Evolutionary conservation across 2,888 invertebrate genomes (phyloP).

Genomic region (Chrysomela aeneicollis): DNA sequence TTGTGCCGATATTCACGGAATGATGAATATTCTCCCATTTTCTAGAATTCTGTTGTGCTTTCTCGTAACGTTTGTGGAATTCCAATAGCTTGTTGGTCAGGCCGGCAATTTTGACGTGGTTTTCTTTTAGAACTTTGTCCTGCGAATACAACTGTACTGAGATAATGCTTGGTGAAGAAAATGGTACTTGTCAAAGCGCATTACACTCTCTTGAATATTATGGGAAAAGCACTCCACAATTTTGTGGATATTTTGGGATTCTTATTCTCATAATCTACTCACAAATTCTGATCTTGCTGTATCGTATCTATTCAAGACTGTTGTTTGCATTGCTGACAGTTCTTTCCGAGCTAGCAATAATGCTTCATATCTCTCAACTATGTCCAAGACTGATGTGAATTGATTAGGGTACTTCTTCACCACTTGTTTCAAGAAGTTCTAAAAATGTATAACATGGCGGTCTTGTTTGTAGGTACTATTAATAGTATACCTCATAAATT

Average conservation of each 20-base stretch:
- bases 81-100: conserved; percentile 32
- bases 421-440: conserved; percentile 12
- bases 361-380: conserved; percentile 35
- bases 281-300: conserved; percentile 36
- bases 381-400: conserved; percentile 10
- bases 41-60: conserved; percentile 21
- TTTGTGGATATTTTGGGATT: too few species aligned
- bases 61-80: conserved; percentile 34
- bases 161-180: too few species aligned
- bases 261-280: conserved; percentile 13
- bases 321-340: conserved; percentile 31
- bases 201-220: too few species aligned
- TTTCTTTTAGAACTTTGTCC: conserved; percentile 26
- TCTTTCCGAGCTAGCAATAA: conserved; percentile 32
- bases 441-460: not conserved
- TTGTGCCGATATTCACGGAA: conserved; percentile 24
- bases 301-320: conserved; percentile 32
- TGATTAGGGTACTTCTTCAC: conserved; percentile 2
- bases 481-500: conserved; percentile 32
- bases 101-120: conserved; percentile 23
- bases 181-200: too few species aligned
- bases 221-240: too few species aligned
- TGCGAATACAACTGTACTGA: conserved; percentile 21
- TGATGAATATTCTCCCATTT: conserved; percentile 40
- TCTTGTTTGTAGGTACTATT: too few species aligned